Evolutionary conservation across 2,113 vertebrate genomes (phyloP), one percentile per base, ranked within the genome.

Genomic region (Cichladusa arquata): DNA sequence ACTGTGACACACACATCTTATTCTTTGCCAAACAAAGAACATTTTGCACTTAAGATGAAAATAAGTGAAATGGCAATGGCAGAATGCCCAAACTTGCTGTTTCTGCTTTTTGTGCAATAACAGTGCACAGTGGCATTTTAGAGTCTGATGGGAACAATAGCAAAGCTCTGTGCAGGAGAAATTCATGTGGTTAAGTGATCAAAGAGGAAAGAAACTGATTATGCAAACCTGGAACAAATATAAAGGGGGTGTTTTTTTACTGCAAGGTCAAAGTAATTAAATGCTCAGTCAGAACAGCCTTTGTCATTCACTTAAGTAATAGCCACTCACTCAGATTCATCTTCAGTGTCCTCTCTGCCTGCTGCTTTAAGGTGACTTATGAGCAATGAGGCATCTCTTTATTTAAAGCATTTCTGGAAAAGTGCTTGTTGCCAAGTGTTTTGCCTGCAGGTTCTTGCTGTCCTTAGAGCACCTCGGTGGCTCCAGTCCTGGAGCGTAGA

Each of bases 11-110:
- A 54, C 45, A 17, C 79, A 74, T 91, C 74, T 92, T 66, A n/a
- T 81, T 92, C 80, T 91, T 79, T 96, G 91, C 91, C 73, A 87
- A 61, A 79, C 36, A 83, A 92, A 93, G 64, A 83, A 81, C 38
- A 56, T 60, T 96, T 94, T 93, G 90, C 96, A 86, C 86, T 96
- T 85, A 51, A 88, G 86, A 93, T 60, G 90, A 93, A 96, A 96
- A 96, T 85, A 84, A 96, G 81, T 87, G 88, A 92, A 93, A 96
- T 94, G 60, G 76, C 47, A 81, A 33, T 71, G 95, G 94, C 86
- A 72, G 76, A 70, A 62, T 72, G 89, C 93, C 95, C 67, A 53
- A 88, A 73, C 64, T 96, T 64, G 86, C 88, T 95, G 88, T 80
- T 96, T 88, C 85, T 95, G 84, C 74, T 86, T 94, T 93, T 85